Evolutionary conservation across 2,888 invertebrate species (phyloP).

Genomic region (Dysmachus trigonus): DNA sequence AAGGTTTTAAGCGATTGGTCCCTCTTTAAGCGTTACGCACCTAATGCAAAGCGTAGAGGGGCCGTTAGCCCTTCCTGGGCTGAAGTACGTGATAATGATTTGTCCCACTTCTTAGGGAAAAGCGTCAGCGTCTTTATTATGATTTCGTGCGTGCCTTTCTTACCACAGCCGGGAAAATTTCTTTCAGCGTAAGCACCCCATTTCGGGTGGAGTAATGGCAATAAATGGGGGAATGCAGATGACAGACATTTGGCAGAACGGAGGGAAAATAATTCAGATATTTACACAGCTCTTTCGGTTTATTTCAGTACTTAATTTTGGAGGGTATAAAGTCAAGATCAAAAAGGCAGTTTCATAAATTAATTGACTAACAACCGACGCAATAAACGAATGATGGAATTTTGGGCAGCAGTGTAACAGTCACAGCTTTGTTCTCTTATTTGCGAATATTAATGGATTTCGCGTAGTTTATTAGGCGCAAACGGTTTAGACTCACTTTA

Average conservation of each 20-base stretch:
- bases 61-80: not conserved
- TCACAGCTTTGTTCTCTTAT: not conserved
- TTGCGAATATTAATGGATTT: not conserved
- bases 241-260: not conserved
- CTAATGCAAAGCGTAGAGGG: not conserved
- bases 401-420: not conserved
- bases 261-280: not conserved
- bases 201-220: not conserved
- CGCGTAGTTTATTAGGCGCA: not conserved
- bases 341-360: not conserved
- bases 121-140: not conserved
- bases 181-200: not conserved
- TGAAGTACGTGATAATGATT: not conserved
- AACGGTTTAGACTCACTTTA: not conserved
- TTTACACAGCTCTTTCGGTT: not conserved
- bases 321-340: not conserved
- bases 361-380: not conserved
- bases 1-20: not conserved
- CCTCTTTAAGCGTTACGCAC: not conserved
- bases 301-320: not conserved
- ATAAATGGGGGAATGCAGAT: not conserved
- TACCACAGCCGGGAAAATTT: not conserved
- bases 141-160: not conserved
- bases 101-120: not conserved
- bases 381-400: not conserved